Evolutionary conservation across 2,888 invertebrate species (phyloP).

Genomic region (Pristionchus fissidentatus): DNA sequence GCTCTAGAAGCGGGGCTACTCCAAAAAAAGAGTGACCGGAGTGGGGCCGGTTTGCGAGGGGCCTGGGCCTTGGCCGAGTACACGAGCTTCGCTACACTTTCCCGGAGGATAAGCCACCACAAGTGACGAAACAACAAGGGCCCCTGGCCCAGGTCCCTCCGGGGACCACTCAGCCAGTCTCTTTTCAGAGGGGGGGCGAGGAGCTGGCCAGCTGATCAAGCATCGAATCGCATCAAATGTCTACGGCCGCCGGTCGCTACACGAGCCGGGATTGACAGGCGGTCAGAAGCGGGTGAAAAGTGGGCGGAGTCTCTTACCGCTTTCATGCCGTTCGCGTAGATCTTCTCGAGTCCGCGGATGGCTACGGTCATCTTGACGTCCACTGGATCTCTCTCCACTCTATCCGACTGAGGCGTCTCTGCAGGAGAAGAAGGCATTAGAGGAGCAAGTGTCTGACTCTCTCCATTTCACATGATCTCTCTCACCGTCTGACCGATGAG

Average conservation of each 20-base stretch:
- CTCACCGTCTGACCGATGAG: too few relatives aligned
- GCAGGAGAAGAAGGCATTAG: not conserved
- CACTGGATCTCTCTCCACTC: conserved; percentile 78
- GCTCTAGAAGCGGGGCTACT: too few relatives aligned
- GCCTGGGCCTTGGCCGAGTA: not conserved
- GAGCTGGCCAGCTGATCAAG: not conserved
- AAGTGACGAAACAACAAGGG: not conserved
- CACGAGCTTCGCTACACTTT: not conserved
- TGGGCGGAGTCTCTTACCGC: conserved; percentile 80
- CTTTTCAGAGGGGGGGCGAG: not conserved
- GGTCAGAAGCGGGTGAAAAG: not conserved
- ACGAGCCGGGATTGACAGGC: not conserved
- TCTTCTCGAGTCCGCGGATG: conserved; percentile 83
- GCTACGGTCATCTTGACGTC: conserved; percentile 83
- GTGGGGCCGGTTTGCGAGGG: too few relatives aligned
- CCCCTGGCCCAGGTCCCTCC: not conserved
- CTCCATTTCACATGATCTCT: too few relatives aligned
- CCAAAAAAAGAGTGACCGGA: too few relatives aligned
- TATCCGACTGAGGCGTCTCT: conserved; percentile 49
- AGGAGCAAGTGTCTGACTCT: too few relatives aligned
- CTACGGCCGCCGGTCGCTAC: not conserved
- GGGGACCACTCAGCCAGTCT: not conserved
- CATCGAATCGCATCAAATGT: too few relatives aligned
- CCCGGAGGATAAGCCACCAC: not conserved
- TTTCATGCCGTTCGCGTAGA: conserved; percentile 81